Percentiles rank a stretch among this genome's conserved stretches.
These are phyloP conservation scores for Belonocnema kinseyi DNA, from an alignment of 1,140 invertebrate genomes.

Conservation along the genomic window DNA sequence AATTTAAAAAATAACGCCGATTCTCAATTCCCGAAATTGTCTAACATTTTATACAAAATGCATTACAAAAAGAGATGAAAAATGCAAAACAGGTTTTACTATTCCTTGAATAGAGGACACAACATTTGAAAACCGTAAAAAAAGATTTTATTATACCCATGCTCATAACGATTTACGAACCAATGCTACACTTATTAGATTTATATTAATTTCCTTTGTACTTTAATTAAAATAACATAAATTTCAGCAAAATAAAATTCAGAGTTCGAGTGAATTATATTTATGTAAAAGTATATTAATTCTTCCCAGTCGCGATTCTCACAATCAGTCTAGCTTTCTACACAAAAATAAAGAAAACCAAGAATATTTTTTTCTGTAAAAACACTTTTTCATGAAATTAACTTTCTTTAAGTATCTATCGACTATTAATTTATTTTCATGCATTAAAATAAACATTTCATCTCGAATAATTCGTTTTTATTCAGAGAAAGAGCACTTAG, in stretches of 20 bases:
- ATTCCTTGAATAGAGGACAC: too few species aligned
- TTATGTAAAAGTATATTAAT: constrained; percentile 4
- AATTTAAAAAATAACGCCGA: too few species aligned
- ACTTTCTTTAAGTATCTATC: constrained; percentile 24
- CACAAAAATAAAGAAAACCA: background rate
- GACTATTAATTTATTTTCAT: constrained; percentile 20
- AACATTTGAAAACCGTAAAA: too few species aligned
- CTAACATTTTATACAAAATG: too few species aligned
- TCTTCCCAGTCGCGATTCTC: background rate
- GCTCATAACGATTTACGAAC: background rate
- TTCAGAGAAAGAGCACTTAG: constrained; percentile 14
- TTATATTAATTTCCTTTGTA: background rate
- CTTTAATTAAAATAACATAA: background rate
- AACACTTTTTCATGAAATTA: constrained; percentile 12
- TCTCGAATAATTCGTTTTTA: background rate
- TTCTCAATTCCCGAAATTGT: too few species aligned
- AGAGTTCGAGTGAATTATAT: background rate
- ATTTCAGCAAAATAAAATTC: background rate
- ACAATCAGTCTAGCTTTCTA: constrained; percentile 17
- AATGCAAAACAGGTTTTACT: too few species aligned
- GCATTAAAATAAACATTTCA: constrained; percentile 17
- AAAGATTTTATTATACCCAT: too few species aligned
- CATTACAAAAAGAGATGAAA: too few species aligned
- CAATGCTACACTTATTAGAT: background rate
- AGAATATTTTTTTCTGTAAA: constrained; percentile 7